Conservation (phyloP, 2,888 invertebrate species). For the Panzeria rudis region DNA sequence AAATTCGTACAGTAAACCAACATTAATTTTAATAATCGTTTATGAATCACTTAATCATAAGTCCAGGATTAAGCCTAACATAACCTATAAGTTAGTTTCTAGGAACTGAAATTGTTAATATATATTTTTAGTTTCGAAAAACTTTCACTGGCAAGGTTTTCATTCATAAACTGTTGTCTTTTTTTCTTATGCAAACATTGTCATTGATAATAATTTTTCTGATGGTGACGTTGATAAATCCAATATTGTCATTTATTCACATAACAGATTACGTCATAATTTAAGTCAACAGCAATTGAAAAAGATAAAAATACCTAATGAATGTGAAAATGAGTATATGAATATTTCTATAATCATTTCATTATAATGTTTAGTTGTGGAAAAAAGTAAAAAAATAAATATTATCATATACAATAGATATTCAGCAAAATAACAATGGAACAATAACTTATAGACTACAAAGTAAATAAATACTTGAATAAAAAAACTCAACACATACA, state of each 20-base stretch:
- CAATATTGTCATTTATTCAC: not conserved
- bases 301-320: not conserved
- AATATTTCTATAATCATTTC: not conserved
- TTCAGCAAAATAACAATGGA: not conserved
- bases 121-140: not conserved
- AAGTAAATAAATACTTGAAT: constrained; percentile 1
- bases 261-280: constrained; percentile 4
- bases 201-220: not conserved
- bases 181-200: not conserved
- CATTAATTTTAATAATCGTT: too few species aligned
- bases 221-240: not conserved
- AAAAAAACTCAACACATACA: not conserved
- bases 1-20: too few species aligned
- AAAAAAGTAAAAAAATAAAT: not conserved
- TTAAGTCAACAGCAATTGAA: not conserved
- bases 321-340: not conserved
- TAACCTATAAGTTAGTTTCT: too few species aligned
- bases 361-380: not conserved
- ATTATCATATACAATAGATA: not conserved
- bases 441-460: constrained; percentile 5
- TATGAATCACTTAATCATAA: too few species aligned
- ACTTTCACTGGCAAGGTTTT: not conserved
- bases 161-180: not conserved
- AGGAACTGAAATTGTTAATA: too few species aligned
- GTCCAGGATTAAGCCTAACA: too few species aligned